A percentile compares a stretch with the other conserved stretches of the same genome.
phyloP scores from a whole-genome alignment of 2,113 vertebrate genomes.

The Probosciger aterrimus region DNA sequence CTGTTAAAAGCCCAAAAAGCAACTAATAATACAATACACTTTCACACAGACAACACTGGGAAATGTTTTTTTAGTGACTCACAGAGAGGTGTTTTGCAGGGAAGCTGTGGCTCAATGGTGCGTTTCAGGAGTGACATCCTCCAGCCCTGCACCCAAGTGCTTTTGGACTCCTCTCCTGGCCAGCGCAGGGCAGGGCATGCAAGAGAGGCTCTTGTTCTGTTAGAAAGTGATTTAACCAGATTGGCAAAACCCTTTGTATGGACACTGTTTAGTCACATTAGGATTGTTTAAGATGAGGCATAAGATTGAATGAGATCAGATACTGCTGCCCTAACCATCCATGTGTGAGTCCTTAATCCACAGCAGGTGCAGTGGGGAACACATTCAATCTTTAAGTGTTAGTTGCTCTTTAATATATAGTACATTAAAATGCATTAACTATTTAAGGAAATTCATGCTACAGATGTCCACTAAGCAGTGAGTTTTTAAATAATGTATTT shows the following conservation, averaged over 20 bases:
- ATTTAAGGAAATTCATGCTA: background rate
- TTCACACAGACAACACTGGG: background rate
- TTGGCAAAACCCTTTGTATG: background rate
- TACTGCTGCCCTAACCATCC: background rate
- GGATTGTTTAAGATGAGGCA: background rate
- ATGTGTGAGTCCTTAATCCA: background rate
- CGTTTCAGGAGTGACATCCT: background rate
- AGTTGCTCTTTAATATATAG: background rate
- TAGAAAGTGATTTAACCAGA: background rate
- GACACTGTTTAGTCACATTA: background rate
- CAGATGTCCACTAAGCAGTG: too few relatives aligned
- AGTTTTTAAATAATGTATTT: background rate
- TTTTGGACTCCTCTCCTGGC: background rate
- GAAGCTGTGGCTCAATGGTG: background rate
- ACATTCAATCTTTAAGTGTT: background rate
- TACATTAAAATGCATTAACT: background rate
- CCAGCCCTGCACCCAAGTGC: accelerated
- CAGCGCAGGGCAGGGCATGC: background rate
- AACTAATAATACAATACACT: background rate
- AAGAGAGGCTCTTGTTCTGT: background rate
- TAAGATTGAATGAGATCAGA: background rate
- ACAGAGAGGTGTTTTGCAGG: background rate
- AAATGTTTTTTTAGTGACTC: background rate
- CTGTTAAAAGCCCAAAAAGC: background rate
- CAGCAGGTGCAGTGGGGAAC: background rate